Evolutionary conservation across 2,888 invertebrate species (phyloP).

Genomic region (Stictocephala bisonia): DNA sequence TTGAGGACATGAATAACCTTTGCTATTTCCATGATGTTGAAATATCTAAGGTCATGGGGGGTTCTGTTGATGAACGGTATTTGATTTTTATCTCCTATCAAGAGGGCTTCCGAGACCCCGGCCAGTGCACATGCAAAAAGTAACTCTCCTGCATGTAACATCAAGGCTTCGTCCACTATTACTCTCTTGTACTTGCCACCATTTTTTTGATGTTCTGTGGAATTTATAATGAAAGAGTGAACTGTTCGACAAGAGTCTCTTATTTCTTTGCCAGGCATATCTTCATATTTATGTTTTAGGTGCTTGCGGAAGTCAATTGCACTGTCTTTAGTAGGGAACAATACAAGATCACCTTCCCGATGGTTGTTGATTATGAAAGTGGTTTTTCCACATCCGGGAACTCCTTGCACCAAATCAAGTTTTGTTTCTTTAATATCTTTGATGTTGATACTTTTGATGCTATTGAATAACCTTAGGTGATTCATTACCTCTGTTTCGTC

Average conservation of each 20-base stretch:
- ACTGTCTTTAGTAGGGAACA: background rate
- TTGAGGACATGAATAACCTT: no score
- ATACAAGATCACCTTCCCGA: background rate
- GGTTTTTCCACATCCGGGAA: background rate
- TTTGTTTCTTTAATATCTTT: background rate
- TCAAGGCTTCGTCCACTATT: background rate
- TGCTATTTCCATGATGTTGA: background rate
- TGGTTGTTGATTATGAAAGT: background rate
- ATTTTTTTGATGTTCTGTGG: background rate
- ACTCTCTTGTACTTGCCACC: conserved; percentile 5
- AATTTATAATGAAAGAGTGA: background rate
- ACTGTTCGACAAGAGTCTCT: background rate
- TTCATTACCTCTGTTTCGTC: conserved; percentile 3
- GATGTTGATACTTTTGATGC: background rate
- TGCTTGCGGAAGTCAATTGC: background rate
- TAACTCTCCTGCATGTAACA: background rate
- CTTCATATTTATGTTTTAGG: background rate
- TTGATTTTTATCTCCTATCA: background rate
- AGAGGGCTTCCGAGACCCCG: no score
- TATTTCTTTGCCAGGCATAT: background rate
- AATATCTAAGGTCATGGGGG: background rate
- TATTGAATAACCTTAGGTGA: background rate
- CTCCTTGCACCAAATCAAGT: conserved; percentile 1
- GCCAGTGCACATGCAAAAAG: background rate
- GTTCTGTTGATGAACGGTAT: background rate